Evolutionary conservation across 2,797 vertebrate genomes (phyloP).

Genomic region (Sebastolobus altivelis): DNA sequence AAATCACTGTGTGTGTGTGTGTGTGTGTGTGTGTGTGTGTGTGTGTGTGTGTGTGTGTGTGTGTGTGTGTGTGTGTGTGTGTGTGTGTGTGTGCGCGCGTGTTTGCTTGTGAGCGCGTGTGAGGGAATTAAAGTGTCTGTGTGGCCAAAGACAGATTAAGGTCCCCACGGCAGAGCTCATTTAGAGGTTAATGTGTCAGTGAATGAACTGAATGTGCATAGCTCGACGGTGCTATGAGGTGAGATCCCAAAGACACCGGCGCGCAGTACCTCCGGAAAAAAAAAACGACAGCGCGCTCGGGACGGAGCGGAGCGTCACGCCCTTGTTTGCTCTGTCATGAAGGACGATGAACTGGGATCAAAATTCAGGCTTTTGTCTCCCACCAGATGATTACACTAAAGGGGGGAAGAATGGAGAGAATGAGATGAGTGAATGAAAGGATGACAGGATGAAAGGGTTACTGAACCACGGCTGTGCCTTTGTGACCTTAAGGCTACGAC

Average conservation of each 20-base stretch:
- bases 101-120: slow-evolving; percentile 67
- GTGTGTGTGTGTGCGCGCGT: slow-evolving; percentile 35
- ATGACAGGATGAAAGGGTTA: slow-evolving; percentile 41
- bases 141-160: slow-evolving; percentile 76
- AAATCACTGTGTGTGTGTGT: no score
- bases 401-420: slow-evolving; percentile 24
- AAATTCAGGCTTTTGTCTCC: slow-evolving; percentile 43
- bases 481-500: slow-evolving; percentile 55
- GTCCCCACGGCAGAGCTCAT: slow-evolving; percentile 70
- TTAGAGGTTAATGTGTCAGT: slow-evolving; percentile 84
- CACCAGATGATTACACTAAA: slow-evolving; percentile 29
- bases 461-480: slow-evolving; percentile 46
- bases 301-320: not conserved
- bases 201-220: slow-evolving; percentile 71
- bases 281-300: not conserved
- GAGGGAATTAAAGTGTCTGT: slow-evolving; percentile 73
- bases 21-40: slow-evolving; percentile 38
- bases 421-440: slow-evolving; percentile 44
- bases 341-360: slow-evolving; percentile 29
- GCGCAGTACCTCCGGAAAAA: not conserved
- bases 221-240: slow-evolving; percentile 41
- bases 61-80: slow-evolving; percentile 35
- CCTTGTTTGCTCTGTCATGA: not conserved
- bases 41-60: slow-evolving; percentile 39
- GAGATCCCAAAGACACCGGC: slow-evolving; percentile 34